These are phyloP conservation scores for Emydocephalus ijimae DNA, from an alignment of 2,113 vertebrate species.

Conservation along the genomic window DNA sequence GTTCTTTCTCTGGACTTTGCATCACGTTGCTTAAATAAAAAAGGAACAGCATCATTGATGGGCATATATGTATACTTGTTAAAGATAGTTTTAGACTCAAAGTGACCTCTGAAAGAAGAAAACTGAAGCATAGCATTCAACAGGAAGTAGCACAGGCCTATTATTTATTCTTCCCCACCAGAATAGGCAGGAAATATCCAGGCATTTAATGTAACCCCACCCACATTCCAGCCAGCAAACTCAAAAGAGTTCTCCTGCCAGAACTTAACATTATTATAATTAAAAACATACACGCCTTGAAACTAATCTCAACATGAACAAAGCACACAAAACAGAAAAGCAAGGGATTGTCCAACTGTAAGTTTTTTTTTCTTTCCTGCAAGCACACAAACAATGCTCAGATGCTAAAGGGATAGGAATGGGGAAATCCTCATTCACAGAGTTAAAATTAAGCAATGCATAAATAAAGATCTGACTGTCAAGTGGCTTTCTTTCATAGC, in stretches of 20 bases:
- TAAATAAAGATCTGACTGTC: conserved; percentile 27
- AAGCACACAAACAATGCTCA: background rate
- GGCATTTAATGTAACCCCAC: background rate
- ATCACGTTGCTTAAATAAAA: background rate
- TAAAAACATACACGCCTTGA: background rate
- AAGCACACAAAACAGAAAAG: accelerated
- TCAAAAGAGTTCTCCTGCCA: background rate
- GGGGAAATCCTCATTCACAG: background rate
- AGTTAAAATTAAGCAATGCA: conserved; percentile 21
- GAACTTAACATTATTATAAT: background rate
- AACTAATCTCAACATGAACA: background rate
- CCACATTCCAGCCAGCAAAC: background rate
- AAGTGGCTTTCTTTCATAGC: conserved; percentile 25
- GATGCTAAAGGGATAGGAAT: background rate
- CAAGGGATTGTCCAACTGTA: background rate
- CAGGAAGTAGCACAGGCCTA: background rate
- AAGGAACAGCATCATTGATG: background rate
- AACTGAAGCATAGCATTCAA: background rate
- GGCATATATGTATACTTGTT: background rate
- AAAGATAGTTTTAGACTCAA: conserved; percentile 56
- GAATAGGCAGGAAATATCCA: background rate
- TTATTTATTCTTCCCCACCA: accelerated
- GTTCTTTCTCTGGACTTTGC: background rate
- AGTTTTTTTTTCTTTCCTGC: background rate
- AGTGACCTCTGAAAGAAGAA: conserved; percentile 47